Conservation (phyloP, 2,888 invertebrate genomes). For the Sminthurides aquaticus region DNA sequence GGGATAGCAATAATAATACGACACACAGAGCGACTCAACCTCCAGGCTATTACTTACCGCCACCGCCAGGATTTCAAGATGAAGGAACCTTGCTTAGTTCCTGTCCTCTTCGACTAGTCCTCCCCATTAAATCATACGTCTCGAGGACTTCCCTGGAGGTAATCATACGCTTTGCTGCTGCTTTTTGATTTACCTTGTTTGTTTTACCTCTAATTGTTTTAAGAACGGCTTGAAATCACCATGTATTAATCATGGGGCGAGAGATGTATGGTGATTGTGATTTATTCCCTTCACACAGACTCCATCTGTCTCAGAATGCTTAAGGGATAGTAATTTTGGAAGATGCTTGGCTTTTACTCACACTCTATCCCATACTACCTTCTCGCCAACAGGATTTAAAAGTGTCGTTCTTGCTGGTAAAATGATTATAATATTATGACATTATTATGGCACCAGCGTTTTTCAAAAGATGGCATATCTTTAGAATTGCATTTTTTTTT, state of each 20-base stretch:
- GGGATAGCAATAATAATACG: not conserved
- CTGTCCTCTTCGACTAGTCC: not conserved
- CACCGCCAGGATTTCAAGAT: not conserved
- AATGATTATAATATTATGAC: too few relatives aligned
- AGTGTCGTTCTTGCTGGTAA: not conserved
- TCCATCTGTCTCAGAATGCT: not conserved
- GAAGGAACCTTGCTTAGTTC: not conserved
- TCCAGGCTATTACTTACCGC: not conserved
- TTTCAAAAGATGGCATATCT: too few relatives aligned
- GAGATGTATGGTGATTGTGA: not conserved
- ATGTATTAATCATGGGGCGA: not conserved
- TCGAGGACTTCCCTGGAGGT: slow-evolving; percentile 4
- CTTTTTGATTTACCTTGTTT: not conserved
- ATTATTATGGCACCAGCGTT: too few relatives aligned
- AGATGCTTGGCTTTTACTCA: not conserved
- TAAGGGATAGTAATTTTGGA: not conserved
- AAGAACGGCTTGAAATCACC: too few relatives aligned
- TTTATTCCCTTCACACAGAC: not conserved
- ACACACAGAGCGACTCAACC: not conserved
- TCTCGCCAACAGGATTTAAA: slow-evolving; percentile 1
- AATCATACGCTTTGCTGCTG: not conserved
- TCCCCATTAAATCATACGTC: not conserved
- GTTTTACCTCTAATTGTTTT: not conserved
- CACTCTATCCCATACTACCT: not conserved
- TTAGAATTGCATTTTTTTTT: too few relatives aligned